Evolutionary conservation across 2,113 vertebrate genomes (phyloP).

Genomic region (Myotis lucifugus): DNA sequence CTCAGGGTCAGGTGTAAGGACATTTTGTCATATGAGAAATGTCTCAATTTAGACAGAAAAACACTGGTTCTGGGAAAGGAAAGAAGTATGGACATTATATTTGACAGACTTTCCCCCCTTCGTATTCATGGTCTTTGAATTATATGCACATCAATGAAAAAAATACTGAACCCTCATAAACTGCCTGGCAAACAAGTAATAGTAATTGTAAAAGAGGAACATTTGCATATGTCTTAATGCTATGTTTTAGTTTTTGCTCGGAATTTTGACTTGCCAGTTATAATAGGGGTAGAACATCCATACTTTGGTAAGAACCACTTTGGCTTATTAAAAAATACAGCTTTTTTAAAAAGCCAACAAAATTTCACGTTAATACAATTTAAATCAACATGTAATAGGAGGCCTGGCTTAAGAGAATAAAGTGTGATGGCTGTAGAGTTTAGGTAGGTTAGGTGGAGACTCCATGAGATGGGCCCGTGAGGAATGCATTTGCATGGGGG

Average conservation of each 20-base stretch:
- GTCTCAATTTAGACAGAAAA: not conserved
- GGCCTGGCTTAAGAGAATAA: not conserved
- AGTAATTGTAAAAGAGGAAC: constrained; percentile 24
- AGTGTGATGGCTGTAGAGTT: not conserved
- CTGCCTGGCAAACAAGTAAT: not conserved
- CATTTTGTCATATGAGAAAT: constrained; percentile 29
- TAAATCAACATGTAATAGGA: not conserved
- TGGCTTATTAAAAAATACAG: not conserved
- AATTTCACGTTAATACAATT: not conserved
- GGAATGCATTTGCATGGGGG: not conserved
- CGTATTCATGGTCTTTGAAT: constrained; percentile 41
- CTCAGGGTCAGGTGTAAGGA: not conserved
- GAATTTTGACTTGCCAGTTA: constrained; percentile 43
- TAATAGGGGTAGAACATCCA: not conserved
- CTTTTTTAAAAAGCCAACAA: not conserved
- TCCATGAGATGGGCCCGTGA: not conserved
- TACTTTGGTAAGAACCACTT: constrained; percentile 22
- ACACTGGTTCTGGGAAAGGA: constrained; percentile 24
- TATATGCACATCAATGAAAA: not conserved
- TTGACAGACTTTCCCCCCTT: constrained; percentile 8
- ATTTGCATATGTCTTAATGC: not conserved
- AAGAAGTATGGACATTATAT: not conserved
- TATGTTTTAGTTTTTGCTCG: constrained; percentile 1
- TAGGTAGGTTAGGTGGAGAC: not conserved
- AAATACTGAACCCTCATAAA: not conserved